Conservation (phyloP, 2,113 vertebrate species). For the Crotalus helleri region DNA sequence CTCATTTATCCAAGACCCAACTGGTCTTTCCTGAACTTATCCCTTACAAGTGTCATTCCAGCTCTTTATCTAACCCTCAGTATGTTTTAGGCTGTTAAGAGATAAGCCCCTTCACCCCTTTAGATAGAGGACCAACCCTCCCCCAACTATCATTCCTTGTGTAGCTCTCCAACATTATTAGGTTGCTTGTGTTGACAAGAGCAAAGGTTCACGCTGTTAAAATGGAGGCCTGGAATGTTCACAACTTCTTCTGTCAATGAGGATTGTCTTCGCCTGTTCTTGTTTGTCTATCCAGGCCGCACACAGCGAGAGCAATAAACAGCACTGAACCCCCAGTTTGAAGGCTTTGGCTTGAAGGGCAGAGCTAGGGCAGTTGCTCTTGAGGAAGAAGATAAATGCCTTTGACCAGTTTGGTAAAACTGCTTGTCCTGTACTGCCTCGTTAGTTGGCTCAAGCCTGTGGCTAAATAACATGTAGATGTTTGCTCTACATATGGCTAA, state of each 20-base stretch:
- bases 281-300: slow-evolving; percentile 44
- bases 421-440: slow-evolving; percentile 44
- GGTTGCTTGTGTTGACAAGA: slow-evolving; percentile 30
- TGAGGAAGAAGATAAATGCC: slow-evolving; percentile 54
- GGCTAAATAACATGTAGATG: slow-evolving; percentile 24
- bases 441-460: slow-evolving; percentile 44
- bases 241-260: not conserved
- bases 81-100: not conserved
- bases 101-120: fast-evolving
- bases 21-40: slow-evolving; percentile 10
- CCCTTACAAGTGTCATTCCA: slow-evolving; percentile 3
- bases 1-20: not conserved
- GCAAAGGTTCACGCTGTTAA: slow-evolving; percentile 45
- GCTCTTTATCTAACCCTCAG: not conserved
- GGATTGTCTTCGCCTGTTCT: not conserved
- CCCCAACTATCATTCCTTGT: not conserved
- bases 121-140: fast-evolving
- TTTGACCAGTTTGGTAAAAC: slow-evolving; percentile 25
- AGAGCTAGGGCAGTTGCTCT: slow-evolving; percentile 12
- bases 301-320: slow-evolving; percentile 28
- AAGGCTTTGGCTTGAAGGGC: not conserved
- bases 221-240: slow-evolving; percentile 34
- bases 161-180: not conserved
- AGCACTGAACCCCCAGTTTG: not conserved
- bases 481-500: not conserved